Conservation (phyloP, 2,113 vertebrate species). For the Platysternon megacephalum region DNA sequence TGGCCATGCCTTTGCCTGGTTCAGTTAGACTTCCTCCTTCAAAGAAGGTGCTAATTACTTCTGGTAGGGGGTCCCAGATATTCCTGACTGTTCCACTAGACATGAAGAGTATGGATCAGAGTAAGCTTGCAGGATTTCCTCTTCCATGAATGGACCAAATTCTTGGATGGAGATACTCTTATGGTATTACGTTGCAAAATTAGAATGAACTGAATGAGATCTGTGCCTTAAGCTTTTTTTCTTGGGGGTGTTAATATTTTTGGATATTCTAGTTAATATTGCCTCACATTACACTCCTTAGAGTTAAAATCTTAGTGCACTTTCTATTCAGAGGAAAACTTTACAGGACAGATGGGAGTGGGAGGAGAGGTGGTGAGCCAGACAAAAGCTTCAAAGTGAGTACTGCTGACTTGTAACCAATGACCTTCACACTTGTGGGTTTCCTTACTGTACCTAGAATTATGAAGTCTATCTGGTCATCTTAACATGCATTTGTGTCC, state of each 20-base stretch:
- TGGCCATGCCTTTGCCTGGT: background rate
- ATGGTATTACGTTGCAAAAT: background rate
- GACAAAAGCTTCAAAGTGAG: background rate
- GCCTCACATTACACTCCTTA: background rate
- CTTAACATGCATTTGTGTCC: slow-evolving; percentile 1
- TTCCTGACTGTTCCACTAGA: background rate
- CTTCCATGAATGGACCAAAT: background rate
- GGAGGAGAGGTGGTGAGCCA: background rate
- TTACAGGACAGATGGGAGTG: background rate
- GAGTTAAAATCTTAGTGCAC: background rate
- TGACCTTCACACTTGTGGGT: background rate
- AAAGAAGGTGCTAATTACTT: background rate
- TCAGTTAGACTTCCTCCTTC: background rate
- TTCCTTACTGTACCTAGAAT: background rate
- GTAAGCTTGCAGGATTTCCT: background rate
- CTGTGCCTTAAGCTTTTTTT: background rate
- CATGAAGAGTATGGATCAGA: background rate
- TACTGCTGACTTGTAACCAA: background rate
- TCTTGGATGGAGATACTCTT: background rate
- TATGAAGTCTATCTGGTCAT: background rate
- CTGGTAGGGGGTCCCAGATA: background rate
- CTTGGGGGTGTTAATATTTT: background rate
- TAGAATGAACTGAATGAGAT: background rate
- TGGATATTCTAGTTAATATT: background rate
- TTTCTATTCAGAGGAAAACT: background rate